phyloP scores from a whole-genome alignment of 2,113 vertebrate species.

The Gnathonemus echidnorhynchus region DNA sequence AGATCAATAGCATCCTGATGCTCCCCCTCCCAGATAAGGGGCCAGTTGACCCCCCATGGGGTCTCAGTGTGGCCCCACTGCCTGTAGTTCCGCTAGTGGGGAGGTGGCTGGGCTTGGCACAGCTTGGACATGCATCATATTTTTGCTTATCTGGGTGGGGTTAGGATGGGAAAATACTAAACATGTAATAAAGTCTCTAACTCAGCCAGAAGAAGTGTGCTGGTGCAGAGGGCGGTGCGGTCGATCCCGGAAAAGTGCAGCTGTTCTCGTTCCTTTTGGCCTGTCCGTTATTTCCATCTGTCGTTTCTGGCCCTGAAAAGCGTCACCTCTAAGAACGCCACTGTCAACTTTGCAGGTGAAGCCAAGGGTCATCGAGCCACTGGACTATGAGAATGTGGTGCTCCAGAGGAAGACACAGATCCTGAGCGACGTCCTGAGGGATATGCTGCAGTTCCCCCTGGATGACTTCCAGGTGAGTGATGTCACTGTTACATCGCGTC shows the following conservation, averaged over 20 bases:
- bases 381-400: constrained; percentile 96
- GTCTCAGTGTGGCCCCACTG: background rate
- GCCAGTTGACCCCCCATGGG: background rate
- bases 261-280: background rate
- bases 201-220: background rate
- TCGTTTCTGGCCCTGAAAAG: background rate
- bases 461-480: constrained; percentile 91
- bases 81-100: background rate
- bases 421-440: constrained; percentile 84
- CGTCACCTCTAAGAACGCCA: background rate
- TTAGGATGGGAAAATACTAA: background rate
- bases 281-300: background rate
- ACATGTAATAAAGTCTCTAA: background rate
- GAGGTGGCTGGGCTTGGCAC: background rate
- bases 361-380: constrained; percentile 89
- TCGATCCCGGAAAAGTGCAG: background rate
- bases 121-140: background rate
- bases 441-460: constrained; percentile 92
- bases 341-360: constrained; percentile 68
- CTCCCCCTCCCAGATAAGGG: background rate
- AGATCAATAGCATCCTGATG: background rate
- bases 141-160: background rate
- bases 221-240: background rate
- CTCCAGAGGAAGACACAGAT: constrained; percentile 97
- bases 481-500: background rate